Conservation (phyloP, 1,140 invertebrate genomes). For the Proctacanthus coquilletti region DNA sequence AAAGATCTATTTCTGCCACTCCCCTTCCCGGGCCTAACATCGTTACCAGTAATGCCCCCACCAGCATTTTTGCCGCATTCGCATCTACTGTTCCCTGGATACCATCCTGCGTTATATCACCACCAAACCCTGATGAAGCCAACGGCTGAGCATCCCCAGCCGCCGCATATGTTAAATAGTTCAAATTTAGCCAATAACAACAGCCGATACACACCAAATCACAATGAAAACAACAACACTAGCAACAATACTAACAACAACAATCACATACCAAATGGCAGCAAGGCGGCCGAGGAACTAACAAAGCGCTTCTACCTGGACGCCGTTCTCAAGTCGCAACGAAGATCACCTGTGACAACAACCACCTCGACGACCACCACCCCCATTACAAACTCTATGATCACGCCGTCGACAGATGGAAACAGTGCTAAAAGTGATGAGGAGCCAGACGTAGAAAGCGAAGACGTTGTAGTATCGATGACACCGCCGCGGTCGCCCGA, state of each 20-base stretch:
- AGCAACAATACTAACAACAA: slow-evolving; percentile 17
- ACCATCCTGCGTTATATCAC: slow-evolving; percentile 44
- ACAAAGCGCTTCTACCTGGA: slow-evolving; percentile 55
- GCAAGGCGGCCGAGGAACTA: slow-evolving; percentile 32
- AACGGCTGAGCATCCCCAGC: slow-evolving; percentile 22
- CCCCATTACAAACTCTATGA: slow-evolving; percentile 15
- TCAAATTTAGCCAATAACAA: slow-evolving; percentile 35
- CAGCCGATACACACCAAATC: slow-evolving; percentile 35
- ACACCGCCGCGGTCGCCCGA: slow-evolving; percentile 25
- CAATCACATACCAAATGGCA: slow-evolving; percentile 22
- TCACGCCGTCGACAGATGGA: slow-evolving; percentile 22
- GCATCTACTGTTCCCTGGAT: slow-evolving; percentile 45
- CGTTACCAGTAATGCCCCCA: slow-evolving; percentile 45
- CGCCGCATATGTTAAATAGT: slow-evolving; percentile 7
- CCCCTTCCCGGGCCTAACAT: slow-evolving; percentile 38
- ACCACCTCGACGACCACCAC: slow-evolving; percentile 15
- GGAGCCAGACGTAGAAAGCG: neutral
- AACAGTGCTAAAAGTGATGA: slow-evolving; percentile 10
- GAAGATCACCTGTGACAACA: slow-evolving; percentile 4
- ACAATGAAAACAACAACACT: slow-evolving; percentile 13
- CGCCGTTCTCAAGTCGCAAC: slow-evolving; percentile 51
- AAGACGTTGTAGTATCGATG: slow-evolving; percentile 28
- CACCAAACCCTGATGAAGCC: slow-evolving; percentile 41
- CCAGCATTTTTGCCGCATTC: slow-evolving; percentile 47
- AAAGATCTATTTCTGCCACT: slow-evolving; percentile 40